These are phyloP conservation scores for Chrysomela aeneicollis DNA, from an alignment of 2,888 invertebrate species.

Conservation along the genomic window DNA sequence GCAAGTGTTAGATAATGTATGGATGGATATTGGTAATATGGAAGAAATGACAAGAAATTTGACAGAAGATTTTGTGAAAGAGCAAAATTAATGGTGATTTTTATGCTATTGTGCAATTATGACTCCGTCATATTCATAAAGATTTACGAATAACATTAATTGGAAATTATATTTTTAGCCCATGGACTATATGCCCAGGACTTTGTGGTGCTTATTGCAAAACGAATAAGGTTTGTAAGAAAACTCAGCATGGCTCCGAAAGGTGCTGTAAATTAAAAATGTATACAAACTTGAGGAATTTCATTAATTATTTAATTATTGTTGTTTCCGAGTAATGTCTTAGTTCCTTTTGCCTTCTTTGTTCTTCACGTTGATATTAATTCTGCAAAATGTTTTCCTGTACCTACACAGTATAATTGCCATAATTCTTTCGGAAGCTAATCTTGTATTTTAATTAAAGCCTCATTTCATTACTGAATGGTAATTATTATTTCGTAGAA, in stretches of 20 bases:
- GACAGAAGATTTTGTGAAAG: too few relatives aligned
- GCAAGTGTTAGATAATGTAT: too few relatives aligned
- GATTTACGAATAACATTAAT: too few relatives aligned
- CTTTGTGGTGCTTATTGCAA: conserved; percentile 53
- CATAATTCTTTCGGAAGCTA: conserved; percentile 36
- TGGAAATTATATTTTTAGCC: not conserved
- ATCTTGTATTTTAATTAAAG: conserved; percentile 39
- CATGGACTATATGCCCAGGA: conserved; percentile 25
- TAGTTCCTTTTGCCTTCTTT: conserved; percentile 48
- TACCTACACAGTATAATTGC: conserved; percentile 30
- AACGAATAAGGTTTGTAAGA: conserved; percentile 28
- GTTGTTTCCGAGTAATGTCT: conserved; percentile 54
- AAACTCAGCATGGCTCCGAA: conserved; percentile 46
- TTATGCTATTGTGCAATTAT: too few relatives aligned
- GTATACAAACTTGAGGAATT: conserved; percentile 57
- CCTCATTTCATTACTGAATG: conserved; percentile 31
- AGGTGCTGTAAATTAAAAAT: conserved; percentile 58
- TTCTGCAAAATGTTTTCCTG: conserved; percentile 48
- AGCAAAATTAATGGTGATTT: too few relatives aligned
- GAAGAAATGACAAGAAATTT: too few relatives aligned
- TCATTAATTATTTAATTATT: conserved; percentile 60
- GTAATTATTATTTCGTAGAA: conserved; percentile 27
- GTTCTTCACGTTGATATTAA: conserved; percentile 50
- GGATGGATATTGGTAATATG: too few relatives aligned
- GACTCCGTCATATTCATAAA: too few relatives aligned